Conservation (phyloP, 2,797 vertebrate species). For the Octomys mimax region DNA sequence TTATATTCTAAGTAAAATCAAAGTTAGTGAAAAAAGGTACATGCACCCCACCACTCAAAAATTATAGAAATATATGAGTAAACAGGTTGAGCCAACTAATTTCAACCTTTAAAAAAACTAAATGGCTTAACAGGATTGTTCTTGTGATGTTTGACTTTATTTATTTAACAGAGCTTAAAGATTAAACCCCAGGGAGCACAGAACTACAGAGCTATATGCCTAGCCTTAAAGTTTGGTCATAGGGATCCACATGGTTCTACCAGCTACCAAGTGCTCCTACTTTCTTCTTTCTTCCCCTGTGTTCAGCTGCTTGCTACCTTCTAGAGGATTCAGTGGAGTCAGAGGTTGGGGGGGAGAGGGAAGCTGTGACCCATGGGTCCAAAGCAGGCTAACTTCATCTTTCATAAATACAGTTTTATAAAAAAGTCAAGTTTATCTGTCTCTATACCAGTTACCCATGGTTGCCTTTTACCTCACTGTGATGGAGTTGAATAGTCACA, state of each 20-base stretch:
- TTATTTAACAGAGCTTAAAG: background rate
- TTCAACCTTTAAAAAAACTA: background rate
- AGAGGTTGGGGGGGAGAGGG: no score
- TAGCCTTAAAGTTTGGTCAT: background rate
- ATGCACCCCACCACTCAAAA: background rate
- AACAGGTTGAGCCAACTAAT: slow-evolving; percentile 35
- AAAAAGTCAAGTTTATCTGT: background rate
- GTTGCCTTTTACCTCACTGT: background rate
- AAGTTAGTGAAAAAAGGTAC: background rate
- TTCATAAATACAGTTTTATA: slow-evolving; percentile 34
- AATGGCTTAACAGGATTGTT: background rate
- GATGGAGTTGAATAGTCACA: background rate
- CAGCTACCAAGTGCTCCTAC: background rate
- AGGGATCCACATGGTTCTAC: background rate
- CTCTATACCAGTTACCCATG: background rate
- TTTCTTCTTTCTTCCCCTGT: background rate
- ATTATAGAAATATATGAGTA: background rate
- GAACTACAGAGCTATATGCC: background rate
- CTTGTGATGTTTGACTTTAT: background rate
- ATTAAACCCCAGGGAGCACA: background rate
- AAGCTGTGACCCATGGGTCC: background rate
- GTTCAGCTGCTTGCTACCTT: background rate
- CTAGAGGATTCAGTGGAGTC: background rate
- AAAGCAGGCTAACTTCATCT: background rate
- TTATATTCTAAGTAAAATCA: background rate